A percentile compares a stretch with the other conserved stretches of the same genome.
Conservation (phyloP, 2,797 vertebrate genomes). For the Myotis myotis region DNA sequence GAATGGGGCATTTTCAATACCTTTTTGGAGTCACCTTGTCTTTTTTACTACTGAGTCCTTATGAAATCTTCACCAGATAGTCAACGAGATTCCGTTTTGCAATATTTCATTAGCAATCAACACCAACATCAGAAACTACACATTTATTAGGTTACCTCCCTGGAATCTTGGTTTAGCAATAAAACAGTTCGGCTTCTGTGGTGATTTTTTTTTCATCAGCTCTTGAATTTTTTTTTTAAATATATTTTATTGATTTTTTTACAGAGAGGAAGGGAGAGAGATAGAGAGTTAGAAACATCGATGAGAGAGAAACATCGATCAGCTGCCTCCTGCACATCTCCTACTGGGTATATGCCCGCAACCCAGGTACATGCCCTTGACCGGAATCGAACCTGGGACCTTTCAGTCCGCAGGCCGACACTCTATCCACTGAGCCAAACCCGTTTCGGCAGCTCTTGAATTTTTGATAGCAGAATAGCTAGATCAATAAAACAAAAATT, state of each 20-base stretch:
- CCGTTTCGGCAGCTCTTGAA: neutral
- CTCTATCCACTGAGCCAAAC: no score
- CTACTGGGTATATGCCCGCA: no score
- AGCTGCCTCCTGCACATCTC: no score
- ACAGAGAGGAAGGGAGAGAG: no score
- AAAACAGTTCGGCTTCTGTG: neutral
- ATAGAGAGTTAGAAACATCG: no score
- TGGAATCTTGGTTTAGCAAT: constrained; percentile 32
- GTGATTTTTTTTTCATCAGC: neutral
- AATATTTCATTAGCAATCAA: constrained; percentile 52
- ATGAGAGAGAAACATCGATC: no score
- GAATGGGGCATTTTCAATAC: constrained; percentile 14
- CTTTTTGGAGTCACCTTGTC: neutral
- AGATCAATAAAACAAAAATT: constrained; percentile 3
- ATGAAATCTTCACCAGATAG: constrained; percentile 39
- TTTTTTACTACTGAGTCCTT: constrained; percentile 3
- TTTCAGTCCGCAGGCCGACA: no score
- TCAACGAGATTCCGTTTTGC: constrained; percentile 30
- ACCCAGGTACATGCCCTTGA: no score
- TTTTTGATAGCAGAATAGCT: constrained; percentile 19
- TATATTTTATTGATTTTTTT: no score
- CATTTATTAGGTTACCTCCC: constrained; percentile 17
- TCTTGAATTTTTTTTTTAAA: constrained; percentile 24
- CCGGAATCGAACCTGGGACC: no score
- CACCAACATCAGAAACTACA: constrained; percentile 20